Evolutionary conservation across 2,888 invertebrate species (phyloP), one percentile per base, ranked within the genome.

Genomic region (Sphaerophoria rueppellii): DNA sequence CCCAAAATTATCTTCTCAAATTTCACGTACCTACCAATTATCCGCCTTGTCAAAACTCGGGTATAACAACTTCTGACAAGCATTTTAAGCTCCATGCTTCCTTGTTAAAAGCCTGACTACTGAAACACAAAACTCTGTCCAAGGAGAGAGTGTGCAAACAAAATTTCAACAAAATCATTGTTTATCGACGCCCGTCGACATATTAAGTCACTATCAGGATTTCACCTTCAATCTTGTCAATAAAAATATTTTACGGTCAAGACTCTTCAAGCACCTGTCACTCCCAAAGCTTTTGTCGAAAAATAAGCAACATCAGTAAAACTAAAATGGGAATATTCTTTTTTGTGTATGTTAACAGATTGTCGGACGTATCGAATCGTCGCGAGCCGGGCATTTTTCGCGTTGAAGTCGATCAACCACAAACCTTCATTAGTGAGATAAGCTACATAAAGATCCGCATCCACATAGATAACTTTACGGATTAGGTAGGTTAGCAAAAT

Each of bases 371-470:
- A 46, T 96, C 96, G 80, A 97, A 97, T 92, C 94, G 97, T 46
- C 96, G 96, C 88, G 96, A 97, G 88, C 96, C 97, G 0, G 98
- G 98, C 4, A 95, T 96, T 89, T 98, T 97, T 92, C 98, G 98
- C 90, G 98, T 98, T 0, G 98, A 98, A 91, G 97, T 96, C 65
- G 98, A 98, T 90, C 97, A 98, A 89, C 97, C 97, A 0, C 97
- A 98, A 92, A 97, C 97, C 37, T 98, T 98, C 93, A 97, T 98
- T 92, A 98, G 97, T 70, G 98, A 98, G 93, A 98, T 98, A 72
- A 97, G 96, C 91, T 97, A 97, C 92, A 97, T 98, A 76, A 96
- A 97, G 91, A 95, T 98, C 86, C 94, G 97, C 87, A 98, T 98
- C 93, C 97, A 97, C 91, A 96, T 96, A 52, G 97, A 98, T 92